Base-by-base conservation (phyloP, 2,888 invertebrate genomes). In the Nymphalis urticae region DNA sequence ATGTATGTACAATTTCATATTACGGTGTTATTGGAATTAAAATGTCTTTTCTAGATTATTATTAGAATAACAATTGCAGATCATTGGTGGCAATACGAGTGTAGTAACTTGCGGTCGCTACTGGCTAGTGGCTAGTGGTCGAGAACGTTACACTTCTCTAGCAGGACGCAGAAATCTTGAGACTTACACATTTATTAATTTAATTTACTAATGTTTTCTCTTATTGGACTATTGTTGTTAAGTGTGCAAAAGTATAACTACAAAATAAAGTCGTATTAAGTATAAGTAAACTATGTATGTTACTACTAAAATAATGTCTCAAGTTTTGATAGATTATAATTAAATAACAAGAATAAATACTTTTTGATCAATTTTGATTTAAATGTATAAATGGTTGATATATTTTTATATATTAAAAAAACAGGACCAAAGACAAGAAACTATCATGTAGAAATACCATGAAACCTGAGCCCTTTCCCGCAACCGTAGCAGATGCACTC, bases 401-500 rank as follows among this genome's bases (percentile, higher is more conserved):
- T 27, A 17, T 54, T 17, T 24, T n/a, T 48, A 58, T 21, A 60
- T n/a, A n/a, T n/a, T n/a, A n/a, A n/a, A 24, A 53, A 50, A 13
- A 48, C 16, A 85, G 85, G 82, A 85, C 76, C 84, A 87, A 87
- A 82, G 76, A 80, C 79, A 80, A 80, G 78, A 74, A 68, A 68
- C 70, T 63, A 68, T 76, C 69, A 69, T 72, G 75, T 76, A 80
- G 80, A 76, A 77, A 76, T 77, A 79, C 79, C 79, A 78, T 84
- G 90, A 82, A 89, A 90, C 80, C 75, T 73, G 85, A 90, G 73
- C 82, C 53, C 24, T 1, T 16, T 13, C 13, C 81, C 82, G 78
- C 82, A 82, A 83, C 88, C 86, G 83, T 74, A 76, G 82, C 85
- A 87, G 86, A 87, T 88, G 88, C 82, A 80, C 81, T 80, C 71